These are phyloP conservation scores for Empis livida DNA, from an alignment of 2,888 invertebrate genomes.

Conservation along the genomic window DNA sequence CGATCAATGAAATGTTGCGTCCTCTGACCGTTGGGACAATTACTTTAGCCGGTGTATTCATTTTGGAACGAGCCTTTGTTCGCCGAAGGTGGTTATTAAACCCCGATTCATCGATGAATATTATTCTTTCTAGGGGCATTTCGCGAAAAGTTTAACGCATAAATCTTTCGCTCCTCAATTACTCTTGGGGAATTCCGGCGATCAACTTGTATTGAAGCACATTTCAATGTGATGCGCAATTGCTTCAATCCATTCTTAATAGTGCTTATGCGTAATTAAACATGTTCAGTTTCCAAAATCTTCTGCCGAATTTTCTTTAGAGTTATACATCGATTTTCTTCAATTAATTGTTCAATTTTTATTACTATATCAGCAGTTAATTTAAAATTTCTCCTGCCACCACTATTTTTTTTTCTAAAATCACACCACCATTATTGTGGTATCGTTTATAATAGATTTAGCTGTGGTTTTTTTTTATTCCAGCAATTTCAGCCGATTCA, in stretches of 20 bases:
- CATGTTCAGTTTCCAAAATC: too few species aligned
- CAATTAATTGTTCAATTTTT: constrained; percentile 6
- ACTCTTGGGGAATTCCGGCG: too few species aligned
- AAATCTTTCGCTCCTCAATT: too few species aligned
- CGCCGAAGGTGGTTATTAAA: too few species aligned
- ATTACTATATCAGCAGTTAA: constrained; percentile 4
- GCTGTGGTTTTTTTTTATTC: constrained; percentile 3
- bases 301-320: neutral
- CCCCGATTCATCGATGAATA: too few species aligned
- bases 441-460: constrained; percentile 3
- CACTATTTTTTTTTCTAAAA: neutral
- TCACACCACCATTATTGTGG: constrained; percentile 2
- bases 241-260: too few species aligned
- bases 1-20: neutral
- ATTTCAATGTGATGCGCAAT: too few species aligned
- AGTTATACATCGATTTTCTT: constrained; percentile 2
- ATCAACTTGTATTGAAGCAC: too few species aligned
- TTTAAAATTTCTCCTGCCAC: constrained; percentile 3
- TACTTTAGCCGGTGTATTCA: neutral
- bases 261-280: too few species aligned
- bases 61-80: too few species aligned
- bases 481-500: constrained; percentile 5
- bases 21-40: neutral
- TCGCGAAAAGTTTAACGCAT: too few species aligned
- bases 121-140: too few species aligned